Evolutionary conservation across 2,113 vertebrate species (phyloP), one percentile per base, ranked within the genome.

Genomic region (Arvicanthis niloticus): DNA sequence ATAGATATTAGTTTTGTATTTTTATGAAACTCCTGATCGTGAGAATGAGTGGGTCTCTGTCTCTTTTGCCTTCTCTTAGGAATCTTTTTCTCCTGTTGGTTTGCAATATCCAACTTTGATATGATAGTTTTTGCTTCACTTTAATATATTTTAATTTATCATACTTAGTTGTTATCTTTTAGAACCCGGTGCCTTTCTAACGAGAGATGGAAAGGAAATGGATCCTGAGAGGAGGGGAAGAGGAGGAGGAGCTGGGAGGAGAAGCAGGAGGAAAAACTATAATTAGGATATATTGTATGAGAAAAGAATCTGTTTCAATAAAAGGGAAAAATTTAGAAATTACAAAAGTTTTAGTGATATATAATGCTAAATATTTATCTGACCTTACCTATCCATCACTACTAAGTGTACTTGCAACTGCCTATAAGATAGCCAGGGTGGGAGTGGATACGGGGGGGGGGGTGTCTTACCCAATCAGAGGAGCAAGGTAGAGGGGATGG

Each of bases 401-500:
- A 94, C 37, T 91, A 91, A 91, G 77, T 86, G 81, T 19, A 19
- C 40, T 91, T 89, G 9, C 77, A 96, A 91, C 82, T 89, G n/a
- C 77, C 90, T 72, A 19, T 86, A 60, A 92, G 37, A 91, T 82
- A 78, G 10, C 11, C 65, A 67, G 29, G 65, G 29, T 67, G 1
- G 65, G 65, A 29, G 3, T 67, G 29, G 65, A 67, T 67, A 67
- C 26, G 29, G 13, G 31, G 26, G 65, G 10, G 29, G 26, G 26
- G 10, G 62, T n/a, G 26, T 29, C 29, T 29, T 29, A 67, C 26
- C 26, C 11, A 65, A 67, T 31, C 65, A 67, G 10, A 31, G 65
- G 11, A 67, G 65, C 26, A 65, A 3, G 65, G 29, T 31, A 67
- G 65, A 67, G 65, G 24, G 65, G 65, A 67, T 67, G 62, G 65